Evolutionary conservation across 2,888 invertebrate species (phyloP), one percentile per base, ranked within the genome.

Genomic region (Oscheius sp.): DNA sequence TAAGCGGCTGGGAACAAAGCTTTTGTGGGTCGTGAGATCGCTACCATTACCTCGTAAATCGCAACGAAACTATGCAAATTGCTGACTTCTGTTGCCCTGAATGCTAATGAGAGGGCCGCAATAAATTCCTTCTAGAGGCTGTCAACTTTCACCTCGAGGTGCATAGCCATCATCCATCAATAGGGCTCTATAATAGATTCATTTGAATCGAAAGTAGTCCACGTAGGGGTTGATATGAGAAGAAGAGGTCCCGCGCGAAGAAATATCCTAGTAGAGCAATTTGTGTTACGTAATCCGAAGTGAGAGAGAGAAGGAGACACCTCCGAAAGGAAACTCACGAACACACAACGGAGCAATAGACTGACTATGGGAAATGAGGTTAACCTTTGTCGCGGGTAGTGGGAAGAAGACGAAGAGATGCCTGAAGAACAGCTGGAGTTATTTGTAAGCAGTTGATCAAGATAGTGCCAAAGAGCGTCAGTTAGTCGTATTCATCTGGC

Each of bases 81-180:
- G 59, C 59, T 44, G 59, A 54, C 54, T 54, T 54, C 54, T 59
- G 59, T 59, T 41, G 59, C 41, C 44, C 44, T 59, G 59, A 41
- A 59, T 59, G 59, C 44, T 59, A 59, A 59, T 59, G 59, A 44
- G 44, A 24, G 17, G 44, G 30, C 30, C 22, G 54, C 59, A 41
- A 59, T 59, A 59, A 59, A 59, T 59, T 59, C 59, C 59, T 54
- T 26, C 20, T 54, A 22, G 36, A 54, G 59, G 30, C 9, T 24
- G 41, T 59, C 41, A 26, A 12, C 20, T 28, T 28, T 44, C 44
- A 44, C 59, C 41, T 6, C 17, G 59, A 59, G 59, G 41, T 59
- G 44, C 59, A 44, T 59, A 26, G 26, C 59, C 28, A 59, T 59
- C 59, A 59, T 59, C 59, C 44, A 59, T 59, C 59, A 59, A 32